phyloP scores from a whole-genome alignment of 2,797 vertebrate genomes.

The Gymnodraco acuticeps region DNA sequence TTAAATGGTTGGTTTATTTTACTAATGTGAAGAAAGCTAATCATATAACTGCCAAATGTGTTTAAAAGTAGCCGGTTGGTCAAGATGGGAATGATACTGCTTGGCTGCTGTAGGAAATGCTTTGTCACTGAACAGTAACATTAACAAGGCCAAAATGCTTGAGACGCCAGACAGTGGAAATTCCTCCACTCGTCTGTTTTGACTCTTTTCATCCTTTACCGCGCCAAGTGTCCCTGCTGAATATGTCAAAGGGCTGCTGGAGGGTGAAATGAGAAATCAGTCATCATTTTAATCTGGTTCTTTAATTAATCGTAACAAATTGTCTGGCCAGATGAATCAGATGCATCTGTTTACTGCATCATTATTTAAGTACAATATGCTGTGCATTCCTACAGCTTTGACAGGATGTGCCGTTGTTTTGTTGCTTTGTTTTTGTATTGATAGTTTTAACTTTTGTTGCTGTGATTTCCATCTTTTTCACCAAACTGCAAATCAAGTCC shows the following conservation, averaged over 20 bases:
- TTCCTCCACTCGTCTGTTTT: slow-evolving; percentile 44
- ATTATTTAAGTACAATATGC: slow-evolving; percentile 11
- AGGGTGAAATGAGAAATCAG: slow-evolving; percentile 61
- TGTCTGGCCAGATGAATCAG: slow-evolving; percentile 28
- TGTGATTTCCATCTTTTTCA: too few relatives aligned
- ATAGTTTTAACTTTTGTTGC: too few relatives aligned
- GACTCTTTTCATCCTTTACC: slow-evolving; percentile 42
- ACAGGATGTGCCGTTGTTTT: slow-evolving; percentile 38
- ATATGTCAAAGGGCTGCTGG: slow-evolving; percentile 38
- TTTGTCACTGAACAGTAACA: slow-evolving; percentile 57
- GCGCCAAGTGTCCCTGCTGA: slow-evolving; percentile 27
- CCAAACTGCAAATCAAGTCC: too few relatives aligned
- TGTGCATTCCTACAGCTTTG: slow-evolving; percentile 9
- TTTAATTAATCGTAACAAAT: slow-evolving; percentile 46
- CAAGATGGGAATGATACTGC: slow-evolving; percentile 23
- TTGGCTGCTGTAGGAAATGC: slow-evolving; percentile 49
- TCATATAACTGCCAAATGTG: slow-evolving; percentile 41
- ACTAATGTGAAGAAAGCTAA: slow-evolving; percentile 51
- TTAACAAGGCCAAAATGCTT: slow-evolving; percentile 42
- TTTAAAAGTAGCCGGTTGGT: slow-evolving; percentile 48
- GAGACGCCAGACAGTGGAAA: slow-evolving; percentile 36
- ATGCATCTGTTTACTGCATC: slow-evolving; percentile 30
- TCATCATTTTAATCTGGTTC: slow-evolving; percentile 46
- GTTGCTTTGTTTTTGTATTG: neutral
- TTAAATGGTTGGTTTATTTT: slow-evolving; percentile 50